A percentile compares a stretch with the other conserved stretches of the same genome.
phyloP scores from a whole-genome alignment of 1,140 invertebrate species.

The Zaprionus vittiger region DNA sequence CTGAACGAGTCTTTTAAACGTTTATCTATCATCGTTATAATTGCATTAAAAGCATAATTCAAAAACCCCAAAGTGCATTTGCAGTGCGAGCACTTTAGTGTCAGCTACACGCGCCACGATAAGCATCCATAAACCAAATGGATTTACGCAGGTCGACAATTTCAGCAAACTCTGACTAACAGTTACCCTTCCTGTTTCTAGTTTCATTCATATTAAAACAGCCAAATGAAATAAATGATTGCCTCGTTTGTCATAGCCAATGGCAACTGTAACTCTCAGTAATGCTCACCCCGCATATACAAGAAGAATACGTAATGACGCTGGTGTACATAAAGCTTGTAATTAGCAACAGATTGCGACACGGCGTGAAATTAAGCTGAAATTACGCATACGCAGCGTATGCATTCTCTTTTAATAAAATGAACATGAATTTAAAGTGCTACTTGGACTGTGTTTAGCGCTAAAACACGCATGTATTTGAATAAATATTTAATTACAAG shows the following conservation, averaged over 20 bases:
- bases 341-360: constrained; percentile 46
- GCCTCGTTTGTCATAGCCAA: neutral
- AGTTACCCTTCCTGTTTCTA: neutral
- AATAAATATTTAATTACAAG: constrained; percentile 66
- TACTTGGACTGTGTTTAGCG: constrained; percentile 30
- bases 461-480: constrained; percentile 31
- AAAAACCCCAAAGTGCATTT: neutral
- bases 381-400: constrained; percentile 60
- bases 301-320: constrained; percentile 28
- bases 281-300: neutral
- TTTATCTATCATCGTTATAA: constrained; percentile 39
- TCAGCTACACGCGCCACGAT: neutral
- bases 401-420: constrained; percentile 61
- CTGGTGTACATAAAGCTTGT: constrained; percentile 13
- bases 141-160: neutral
- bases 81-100: neutral
- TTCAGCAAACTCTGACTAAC: neutral
- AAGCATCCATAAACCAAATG: neutral
- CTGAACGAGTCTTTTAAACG: constrained; percentile 15
- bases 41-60: constrained; percentile 40
- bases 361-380: constrained; percentile 11
- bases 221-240: too few species aligned
- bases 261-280: neutral
- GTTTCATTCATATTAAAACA: neutral
- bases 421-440: constrained; percentile 66